These are phyloP conservation scores for Cyanoramphus novaezelandiae DNA, from an alignment of 2,113 vertebrate genomes.

Conservation along the genomic window DNA sequence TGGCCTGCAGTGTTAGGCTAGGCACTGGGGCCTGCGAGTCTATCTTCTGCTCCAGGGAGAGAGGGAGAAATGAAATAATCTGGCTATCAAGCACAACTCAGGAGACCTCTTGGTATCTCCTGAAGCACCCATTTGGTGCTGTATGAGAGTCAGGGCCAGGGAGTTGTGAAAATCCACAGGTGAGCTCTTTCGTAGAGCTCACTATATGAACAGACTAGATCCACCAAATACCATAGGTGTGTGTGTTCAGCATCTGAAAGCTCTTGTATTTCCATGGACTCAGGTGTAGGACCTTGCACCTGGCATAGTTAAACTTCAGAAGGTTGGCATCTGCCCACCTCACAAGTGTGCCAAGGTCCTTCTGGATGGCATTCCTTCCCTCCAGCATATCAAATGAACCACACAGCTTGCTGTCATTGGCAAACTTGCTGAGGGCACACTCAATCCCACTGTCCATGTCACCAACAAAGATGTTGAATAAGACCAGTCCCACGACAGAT, in stretches of 20 bases:
- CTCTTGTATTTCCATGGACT: background rate
- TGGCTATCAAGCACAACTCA: background rate
- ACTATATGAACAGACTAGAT: background rate
- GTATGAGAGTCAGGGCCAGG: background rate
- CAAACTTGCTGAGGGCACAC: no score
- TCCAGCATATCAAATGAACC: no score
- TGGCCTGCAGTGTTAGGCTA: background rate
- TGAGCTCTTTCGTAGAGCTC: background rate
- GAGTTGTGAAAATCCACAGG: background rate
- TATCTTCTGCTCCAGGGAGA: background rate
- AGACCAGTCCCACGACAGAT: no score
- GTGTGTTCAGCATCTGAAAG: fast-evolving
- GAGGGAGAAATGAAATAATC: background rate
- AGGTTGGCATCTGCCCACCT: no score
- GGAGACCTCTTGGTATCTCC: background rate
- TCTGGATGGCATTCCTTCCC: no score
- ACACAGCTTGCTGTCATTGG: no score
- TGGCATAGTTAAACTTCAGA: no score
- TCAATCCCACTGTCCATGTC: no score
- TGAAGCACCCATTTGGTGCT: background rate
- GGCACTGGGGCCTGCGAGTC: background rate
- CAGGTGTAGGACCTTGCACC: no score
- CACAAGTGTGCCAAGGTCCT: no score
- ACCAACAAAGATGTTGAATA: no score
- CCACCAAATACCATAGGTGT: background rate